Percentiles rank a stretch among this genome's conserved stretches.
These are phyloP conservation scores for Myotis planiceps DNA, from an alignment of 2,797 vertebrate species.

Conservation along the genomic window DNA sequence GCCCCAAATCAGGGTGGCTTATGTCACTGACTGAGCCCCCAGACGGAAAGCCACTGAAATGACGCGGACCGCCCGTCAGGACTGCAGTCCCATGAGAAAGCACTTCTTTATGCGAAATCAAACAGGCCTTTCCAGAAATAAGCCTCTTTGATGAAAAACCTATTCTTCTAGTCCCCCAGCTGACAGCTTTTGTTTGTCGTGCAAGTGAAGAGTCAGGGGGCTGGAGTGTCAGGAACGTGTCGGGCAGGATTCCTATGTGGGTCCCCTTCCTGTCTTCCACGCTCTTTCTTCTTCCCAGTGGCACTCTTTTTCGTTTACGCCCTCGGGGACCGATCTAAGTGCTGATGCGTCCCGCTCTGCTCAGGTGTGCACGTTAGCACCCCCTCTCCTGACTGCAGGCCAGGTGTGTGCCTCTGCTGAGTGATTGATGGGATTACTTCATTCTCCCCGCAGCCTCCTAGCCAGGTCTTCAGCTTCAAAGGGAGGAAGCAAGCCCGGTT, in stretches of 20 bases:
- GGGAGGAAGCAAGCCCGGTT: not conserved
- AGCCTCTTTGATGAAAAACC: not conserved
- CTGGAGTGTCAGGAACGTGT: not conserved
- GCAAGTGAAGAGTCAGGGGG: not conserved
- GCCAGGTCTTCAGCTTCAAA: not conserved
- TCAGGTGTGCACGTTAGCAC: not conserved
- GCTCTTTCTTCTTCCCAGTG: not conserved
- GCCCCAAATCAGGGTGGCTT: not conserved
- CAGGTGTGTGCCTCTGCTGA: accelerated
- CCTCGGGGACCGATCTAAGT: not conserved
- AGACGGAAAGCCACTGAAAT: not conserved
- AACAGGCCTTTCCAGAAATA: not conserved
- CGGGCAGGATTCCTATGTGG: not conserved
- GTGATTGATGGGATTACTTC: accelerated
- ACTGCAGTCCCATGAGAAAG: not conserved
- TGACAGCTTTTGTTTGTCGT: not conserved
- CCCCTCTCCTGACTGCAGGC: not conserved
- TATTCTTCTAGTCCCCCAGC: not conserved
- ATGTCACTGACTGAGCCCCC: not conserved
- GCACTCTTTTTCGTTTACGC: accelerated
- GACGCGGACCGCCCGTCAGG: not conserved
- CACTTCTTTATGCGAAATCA: not conserved
- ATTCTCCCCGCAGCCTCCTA: not conserved
- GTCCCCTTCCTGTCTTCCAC: not conserved
- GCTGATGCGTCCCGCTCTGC: accelerated